Evolutionary conservation across 2,797 vertebrate genomes (phyloP).

Genomic region (Sparidentex hasta): DNA sequence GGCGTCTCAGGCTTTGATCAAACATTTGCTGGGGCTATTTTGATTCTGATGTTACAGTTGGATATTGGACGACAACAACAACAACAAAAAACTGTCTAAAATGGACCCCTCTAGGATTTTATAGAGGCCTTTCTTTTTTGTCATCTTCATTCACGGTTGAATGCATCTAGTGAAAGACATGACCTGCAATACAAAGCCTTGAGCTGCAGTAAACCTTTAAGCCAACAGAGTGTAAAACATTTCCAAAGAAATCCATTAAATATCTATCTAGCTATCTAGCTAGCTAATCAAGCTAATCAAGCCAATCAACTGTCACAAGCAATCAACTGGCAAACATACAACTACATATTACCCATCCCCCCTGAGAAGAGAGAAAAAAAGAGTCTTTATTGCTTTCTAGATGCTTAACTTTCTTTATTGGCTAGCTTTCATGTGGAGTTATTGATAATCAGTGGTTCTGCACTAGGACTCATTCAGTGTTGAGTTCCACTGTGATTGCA

Average conservation of each 20-base stretch:
- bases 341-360: neutral
- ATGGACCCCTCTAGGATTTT: neutral
- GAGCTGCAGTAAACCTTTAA: neutral
- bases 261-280: too few relatives aligned
- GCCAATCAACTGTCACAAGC: neutral
- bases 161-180: neutral
- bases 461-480: neutral
- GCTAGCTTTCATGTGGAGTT: neutral
- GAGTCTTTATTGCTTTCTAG: neutral
- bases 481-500: neutral
- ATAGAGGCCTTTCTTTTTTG: neutral
- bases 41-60: neutral
- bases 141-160: too few relatives aligned
- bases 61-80: too few relatives aligned
- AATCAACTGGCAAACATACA: neutral
- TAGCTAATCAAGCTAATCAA: too few relatives aligned
- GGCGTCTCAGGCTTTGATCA: neutral
- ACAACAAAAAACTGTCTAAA: neutral
- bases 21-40: conserved; percentile 6
- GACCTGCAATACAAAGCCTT: neutral
- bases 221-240: neutral
- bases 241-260: neutral
- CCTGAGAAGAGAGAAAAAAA: neutral
- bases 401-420: neutral
- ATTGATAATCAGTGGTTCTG: neutral